Conservation (phyloP, 2,113 vertebrate species). For the Lepus timidus region DNA sequence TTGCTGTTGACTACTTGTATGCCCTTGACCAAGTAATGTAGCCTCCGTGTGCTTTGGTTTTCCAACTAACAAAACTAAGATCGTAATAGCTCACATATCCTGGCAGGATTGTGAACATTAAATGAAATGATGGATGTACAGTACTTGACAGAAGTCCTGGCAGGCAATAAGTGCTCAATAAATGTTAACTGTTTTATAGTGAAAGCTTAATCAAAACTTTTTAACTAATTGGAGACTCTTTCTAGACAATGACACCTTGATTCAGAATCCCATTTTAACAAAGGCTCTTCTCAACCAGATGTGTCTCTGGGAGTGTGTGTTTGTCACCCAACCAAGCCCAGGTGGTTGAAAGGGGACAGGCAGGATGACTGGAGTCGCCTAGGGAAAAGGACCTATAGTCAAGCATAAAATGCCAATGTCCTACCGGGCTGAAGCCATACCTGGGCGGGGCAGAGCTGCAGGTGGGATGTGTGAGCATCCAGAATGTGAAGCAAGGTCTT, state of each 20-base stretch:
- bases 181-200: not conserved
- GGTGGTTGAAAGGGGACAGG: not conserved
- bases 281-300: constrained; percentile 14
- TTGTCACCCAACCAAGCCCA: not conserved
- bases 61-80: not conserved
- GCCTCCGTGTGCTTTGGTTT: not conserved
- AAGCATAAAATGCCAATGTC: not conserved
- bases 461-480: not conserved
- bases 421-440: not conserved
- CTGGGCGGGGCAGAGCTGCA: not conserved
- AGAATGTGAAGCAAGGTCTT: constrained; percentile 58
- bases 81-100: not conserved
- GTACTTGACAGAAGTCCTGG: not conserved
- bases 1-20: not conserved
- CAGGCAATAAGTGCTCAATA: not conserved
- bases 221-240: not conserved
- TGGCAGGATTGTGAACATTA: not conserved
- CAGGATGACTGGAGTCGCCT: not conserved
- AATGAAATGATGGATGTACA: not conserved
- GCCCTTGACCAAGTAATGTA: not conserved
- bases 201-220: not conserved
- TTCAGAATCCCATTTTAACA: not conserved
- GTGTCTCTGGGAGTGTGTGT: not conserved
- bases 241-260: not conserved
- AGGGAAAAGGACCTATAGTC: not conserved